Evolutionary conservation across 2,797 vertebrate genomes (phyloP).

Genomic region (Sebastiscus albofasciatus): DNA sequence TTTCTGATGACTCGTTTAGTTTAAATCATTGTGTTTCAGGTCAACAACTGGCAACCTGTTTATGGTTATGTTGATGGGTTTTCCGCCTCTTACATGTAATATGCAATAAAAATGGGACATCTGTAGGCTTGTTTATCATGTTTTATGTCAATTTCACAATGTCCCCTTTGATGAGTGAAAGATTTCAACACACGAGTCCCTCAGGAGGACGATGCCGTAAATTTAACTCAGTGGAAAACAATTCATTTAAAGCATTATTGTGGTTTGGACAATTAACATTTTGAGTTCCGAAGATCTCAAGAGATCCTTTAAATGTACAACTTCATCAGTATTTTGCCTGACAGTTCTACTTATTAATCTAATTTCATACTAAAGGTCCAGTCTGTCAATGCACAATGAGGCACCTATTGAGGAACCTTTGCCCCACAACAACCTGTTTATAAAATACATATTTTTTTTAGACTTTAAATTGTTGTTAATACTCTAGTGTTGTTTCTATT

Average conservation of each 20-base stretch:
- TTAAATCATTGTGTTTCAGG: constrained; percentile 22
- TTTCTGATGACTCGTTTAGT: constrained; percentile 14
- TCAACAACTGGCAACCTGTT: constrained; percentile 6
- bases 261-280: background rate
- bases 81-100: background rate
- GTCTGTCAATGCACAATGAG: too few species aligned
- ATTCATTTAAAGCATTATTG: background rate
- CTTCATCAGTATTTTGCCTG: background rate
- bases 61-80: constrained; percentile 15
- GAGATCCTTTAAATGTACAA: background rate
- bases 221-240: constrained; percentile 3
- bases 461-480: background rate
- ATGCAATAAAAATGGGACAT: constrained; percentile 19
- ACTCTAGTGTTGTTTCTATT: background rate
- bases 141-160: constrained; percentile 5
- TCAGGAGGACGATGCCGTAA: background rate
- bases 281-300: background rate
- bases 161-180: constrained; percentile 16
- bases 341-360: background rate
- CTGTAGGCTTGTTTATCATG: constrained; percentile 4
- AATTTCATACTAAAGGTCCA: background rate
- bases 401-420: background rate
- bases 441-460: background rate
- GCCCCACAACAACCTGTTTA: background rate
- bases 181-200: background rate